phyloP scores from a whole-genome alignment of 2,113 vertebrate species.

The Pachypanchax playfairii region DNA sequence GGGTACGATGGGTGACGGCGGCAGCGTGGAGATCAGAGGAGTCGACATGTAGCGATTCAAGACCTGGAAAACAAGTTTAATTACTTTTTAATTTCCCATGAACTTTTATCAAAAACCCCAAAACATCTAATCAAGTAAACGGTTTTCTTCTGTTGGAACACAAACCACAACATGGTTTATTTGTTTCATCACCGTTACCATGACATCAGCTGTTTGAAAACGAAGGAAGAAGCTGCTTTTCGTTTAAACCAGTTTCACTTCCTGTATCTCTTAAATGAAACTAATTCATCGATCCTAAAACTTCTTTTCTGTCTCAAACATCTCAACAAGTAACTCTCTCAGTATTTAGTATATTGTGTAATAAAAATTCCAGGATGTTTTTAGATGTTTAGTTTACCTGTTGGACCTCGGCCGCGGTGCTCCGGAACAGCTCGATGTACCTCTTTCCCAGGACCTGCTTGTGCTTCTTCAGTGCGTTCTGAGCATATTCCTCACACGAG shows the following conservation, averaged over 20 bases:
- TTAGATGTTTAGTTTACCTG: slow-evolving; percentile 85
- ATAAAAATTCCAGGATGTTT: too few relatives aligned
- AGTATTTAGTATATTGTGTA: too few relatives aligned
- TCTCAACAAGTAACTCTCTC: too few relatives aligned
- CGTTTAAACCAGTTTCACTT: too few relatives aligned
- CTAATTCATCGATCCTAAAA: neutral
- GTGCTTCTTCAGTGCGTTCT: slow-evolving; percentile 93
- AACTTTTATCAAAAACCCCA: too few relatives aligned
- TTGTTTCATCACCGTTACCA: slow-evolving; percentile 28
- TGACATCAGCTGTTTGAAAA: slow-evolving; percentile 20
- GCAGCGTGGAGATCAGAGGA: slow-evolving; percentile 90
- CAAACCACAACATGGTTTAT: neutral
- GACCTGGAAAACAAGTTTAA: slow-evolving; percentile 76
- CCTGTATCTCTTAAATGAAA: too few relatives aligned
- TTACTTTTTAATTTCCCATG: too few relatives aligned
- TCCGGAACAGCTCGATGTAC: slow-evolving; percentile 96
- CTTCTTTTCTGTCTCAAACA: too few relatives aligned
- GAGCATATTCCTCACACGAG: slow-evolving; percentile 94
- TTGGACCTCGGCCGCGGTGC: slow-evolving; percentile 95
- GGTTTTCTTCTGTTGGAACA: neutral
- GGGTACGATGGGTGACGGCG: slow-evolving; percentile 85
- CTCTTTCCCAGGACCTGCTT: slow-evolving; percentile 96
- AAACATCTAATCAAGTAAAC: too few relatives aligned
- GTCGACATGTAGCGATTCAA: slow-evolving; percentile 94
- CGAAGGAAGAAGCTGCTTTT: slow-evolving; percentile 1